Conservation (phyloP, 1,140 invertebrate genomes). For the Leptoteleia sp. region DNA sequence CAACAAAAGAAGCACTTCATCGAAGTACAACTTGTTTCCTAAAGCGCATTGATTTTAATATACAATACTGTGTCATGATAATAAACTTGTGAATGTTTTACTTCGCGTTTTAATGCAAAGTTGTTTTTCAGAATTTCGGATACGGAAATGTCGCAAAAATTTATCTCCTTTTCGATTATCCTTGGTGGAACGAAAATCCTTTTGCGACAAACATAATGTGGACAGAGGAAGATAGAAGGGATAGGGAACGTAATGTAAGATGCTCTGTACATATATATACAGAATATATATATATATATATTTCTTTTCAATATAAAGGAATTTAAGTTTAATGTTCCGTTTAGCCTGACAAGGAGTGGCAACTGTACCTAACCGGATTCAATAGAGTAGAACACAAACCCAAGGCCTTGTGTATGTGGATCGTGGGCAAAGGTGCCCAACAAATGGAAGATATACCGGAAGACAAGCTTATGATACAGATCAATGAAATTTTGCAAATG, state of each 20-base stretch:
- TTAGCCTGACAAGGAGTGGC: constrained; percentile 81
- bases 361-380: constrained; percentile 84
- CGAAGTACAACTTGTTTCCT: constrained; percentile 72
- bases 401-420: constrained; percentile 85
- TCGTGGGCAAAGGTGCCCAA: constrained; percentile 80
- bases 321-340: no score
- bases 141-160: constrained; percentile 86
- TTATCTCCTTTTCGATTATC: constrained; percentile 84
- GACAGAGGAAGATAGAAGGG: constrained; percentile 77
- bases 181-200: constrained; percentile 83
- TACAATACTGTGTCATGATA: no score
- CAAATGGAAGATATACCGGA: constrained; percentile 82
- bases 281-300: no score
- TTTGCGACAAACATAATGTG: constrained; percentile 82
- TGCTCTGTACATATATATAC: no score
- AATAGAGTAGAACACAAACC: constrained; percentile 84
- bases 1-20: constrained; percentile 72
- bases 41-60: no score
- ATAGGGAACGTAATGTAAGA: constrained; percentile 64
- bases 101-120: no score
- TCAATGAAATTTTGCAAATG: no score
- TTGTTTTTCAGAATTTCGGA: constrained; percentile 79
- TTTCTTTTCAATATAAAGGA: no score
- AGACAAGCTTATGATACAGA: constrained; percentile 76
- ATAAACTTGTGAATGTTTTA: no score